phyloP scores from a whole-genome alignment of 2,113 vertebrate species.

The Pangasianodon hypophthalmus region DNA sequence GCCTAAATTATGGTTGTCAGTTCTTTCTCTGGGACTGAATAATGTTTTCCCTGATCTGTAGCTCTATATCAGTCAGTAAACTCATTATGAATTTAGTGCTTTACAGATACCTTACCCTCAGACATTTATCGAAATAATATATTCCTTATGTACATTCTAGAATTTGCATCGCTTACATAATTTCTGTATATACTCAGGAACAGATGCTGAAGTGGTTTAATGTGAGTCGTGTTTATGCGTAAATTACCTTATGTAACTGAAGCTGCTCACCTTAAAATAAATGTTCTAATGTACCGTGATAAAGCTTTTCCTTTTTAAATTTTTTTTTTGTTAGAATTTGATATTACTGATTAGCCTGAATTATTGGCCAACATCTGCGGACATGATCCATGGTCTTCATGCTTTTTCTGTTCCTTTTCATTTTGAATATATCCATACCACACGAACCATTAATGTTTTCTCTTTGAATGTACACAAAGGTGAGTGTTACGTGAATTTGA shows the following conservation, averaged over 20 bases:
- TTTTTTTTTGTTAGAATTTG: not conserved
- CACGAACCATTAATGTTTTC: not conserved
- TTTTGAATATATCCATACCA: not conserved
- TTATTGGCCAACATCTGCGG: not conserved
- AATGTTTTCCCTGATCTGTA: constrained; percentile 14
- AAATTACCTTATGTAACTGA: constrained; percentile 18
- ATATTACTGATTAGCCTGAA: not conserved
- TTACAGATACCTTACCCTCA: not conserved
- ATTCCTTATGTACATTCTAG: not conserved
- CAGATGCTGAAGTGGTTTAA: not conserved
- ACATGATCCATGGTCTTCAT: not conserved
- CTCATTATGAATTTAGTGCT: constrained; percentile 16
- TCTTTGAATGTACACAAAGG: not conserved
- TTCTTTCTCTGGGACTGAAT: constrained; percentile 28
- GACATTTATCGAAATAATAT: constrained; percentile 13
- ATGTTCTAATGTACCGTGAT: not conserved
- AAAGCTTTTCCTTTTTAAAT: not conserved
- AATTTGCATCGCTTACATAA: not conserved
- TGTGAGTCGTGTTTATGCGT: not conserved
- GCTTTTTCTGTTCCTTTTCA: not conserved
- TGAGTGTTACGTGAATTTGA: not conserved
- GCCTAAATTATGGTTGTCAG: constrained; percentile 32
- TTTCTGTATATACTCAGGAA: not conserved
- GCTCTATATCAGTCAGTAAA: not conserved
- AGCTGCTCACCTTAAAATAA: not conserved